Base-by-base conservation (phyloP, 2,797 vertebrate genomes). In the Smutsia gigantea region DNA sequence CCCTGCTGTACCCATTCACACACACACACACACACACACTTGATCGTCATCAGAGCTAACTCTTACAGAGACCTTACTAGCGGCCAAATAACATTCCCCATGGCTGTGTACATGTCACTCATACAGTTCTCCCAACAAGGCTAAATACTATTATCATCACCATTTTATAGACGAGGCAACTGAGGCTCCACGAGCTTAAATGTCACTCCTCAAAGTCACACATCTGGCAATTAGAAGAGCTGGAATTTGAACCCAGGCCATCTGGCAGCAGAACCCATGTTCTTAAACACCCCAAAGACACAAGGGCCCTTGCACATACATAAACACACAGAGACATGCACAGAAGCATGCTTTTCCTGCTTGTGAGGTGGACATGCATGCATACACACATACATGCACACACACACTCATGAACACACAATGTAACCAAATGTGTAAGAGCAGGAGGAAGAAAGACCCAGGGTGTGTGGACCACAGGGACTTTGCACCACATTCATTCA, bases 21-120 rank as follows among this genome's bases (percentile, higher is more conserved):
- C 25, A 3, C 17, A 15, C 8, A 4, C 4, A 11, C 15, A 25
- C 14, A 13, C 27, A 6, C 25, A 19, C 4, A 4, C 21, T 2
- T 25, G 39, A 0, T 14, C 5, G 4, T 17, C 51, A 13, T 18
- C n/a, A 10, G 2, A 51, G 21, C 81, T 37, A 11, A 68, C 57
- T 46, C 85, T 31, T 0, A 15, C 0, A n/a, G 39, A 17, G 21
- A 71, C 15, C 25, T n/a, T 51, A 17, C 34, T 12, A 0, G 0
- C 7, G 18, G 13, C 90, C 63, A 39, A n/a, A 55, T 3, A 14
- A 55, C 46, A 1, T 27, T 63, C 55, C 21, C 12, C 5, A 10
- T 2, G 12, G 7, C 46, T 49, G 19, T 0, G 1, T 7, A 3
- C 4, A 4, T 53, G 29, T 23, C 8, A 27, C 27, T 49, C 51